Evolutionary conservation across 1,140 invertebrate species (phyloP).

Genomic region (Microplitis mediator): DNA sequence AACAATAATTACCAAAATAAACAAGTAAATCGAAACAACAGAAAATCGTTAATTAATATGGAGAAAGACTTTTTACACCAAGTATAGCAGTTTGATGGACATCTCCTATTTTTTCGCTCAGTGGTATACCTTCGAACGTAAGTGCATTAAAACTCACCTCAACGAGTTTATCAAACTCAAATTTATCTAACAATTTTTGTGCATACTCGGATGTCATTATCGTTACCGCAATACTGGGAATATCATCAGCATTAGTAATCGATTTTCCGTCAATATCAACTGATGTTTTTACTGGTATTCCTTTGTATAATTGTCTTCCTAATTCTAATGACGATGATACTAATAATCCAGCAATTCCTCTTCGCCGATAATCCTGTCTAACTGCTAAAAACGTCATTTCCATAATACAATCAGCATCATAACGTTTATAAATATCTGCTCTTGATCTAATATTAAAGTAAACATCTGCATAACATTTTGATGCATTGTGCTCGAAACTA

Average conservation of each 20-base stretch:
- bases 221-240: conserved; percentile 65
- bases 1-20: too few relatives aligned
- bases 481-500: conserved; percentile 62
- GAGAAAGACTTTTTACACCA: conserved; percentile 44
- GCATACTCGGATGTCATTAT: conserved; percentile 67
- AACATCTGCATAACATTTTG: conserved; percentile 63
- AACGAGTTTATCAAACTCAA: conserved; percentile 64
- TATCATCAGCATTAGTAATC: conserved; percentile 53
- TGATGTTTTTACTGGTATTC: conserved; percentile 54
- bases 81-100: conserved; percentile 49
- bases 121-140: conserved; percentile 65
- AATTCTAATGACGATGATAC: conserved; percentile 63
- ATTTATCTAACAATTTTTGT: conserved; percentile 62
- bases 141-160: conserved; percentile 60
- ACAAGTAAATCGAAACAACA: too few relatives aligned
- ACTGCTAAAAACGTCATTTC: conserved; percentile 73
- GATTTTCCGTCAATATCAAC: conserved; percentile 43
- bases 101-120: conserved; percentile 59
- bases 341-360: conserved; percentile 63
- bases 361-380: conserved; percentile 54
- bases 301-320: conserved; percentile 59
- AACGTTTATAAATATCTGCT: too few relatives aligned
- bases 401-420: conserved; percentile 66
- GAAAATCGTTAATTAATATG: not conserved
- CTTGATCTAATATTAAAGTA: conserved; percentile 66